phyloP scores from a whole-genome alignment of 2,888 invertebrate genomes.

The Drosophila prostipennis region DNA sequence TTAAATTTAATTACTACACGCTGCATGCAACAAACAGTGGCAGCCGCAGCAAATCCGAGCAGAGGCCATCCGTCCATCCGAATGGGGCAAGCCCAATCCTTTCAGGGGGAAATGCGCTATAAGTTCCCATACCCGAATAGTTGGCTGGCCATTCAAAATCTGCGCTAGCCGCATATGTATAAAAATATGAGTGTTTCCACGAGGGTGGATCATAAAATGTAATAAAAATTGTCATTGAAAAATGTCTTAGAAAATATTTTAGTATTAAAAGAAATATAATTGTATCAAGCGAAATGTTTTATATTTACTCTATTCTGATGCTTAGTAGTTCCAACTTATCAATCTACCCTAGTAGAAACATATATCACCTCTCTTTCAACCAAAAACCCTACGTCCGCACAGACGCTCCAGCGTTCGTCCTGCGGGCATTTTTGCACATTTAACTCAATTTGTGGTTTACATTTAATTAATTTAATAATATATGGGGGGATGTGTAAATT shows the following conservation, averaged over 20 bases:
- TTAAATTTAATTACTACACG: slow-evolving; percentile 74
- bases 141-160: slow-evolving; percentile 64
- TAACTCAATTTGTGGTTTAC: slow-evolving; percentile 81
- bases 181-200: slow-evolving; percentile 22
- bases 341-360: slow-evolving; percentile 31
- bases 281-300: too few relatives aligned
- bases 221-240: neutral
- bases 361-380: slow-evolving; percentile 18
- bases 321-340: slow-evolving; percentile 4
- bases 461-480: slow-evolving; percentile 80
- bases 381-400: slow-evolving; percentile 13
- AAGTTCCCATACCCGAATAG: slow-evolving; percentile 66
- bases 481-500: slow-evolving; percentile 52
- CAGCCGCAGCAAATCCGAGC: slow-evolving; percentile 61
- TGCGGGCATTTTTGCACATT: slow-evolving; percentile 65
- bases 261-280: too few relatives aligned
- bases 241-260: too few relatives aligned
- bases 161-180: slow-evolving; percentile 45
- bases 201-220: slow-evolving; percentile 29
- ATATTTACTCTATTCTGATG: too few relatives aligned
- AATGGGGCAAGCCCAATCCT: slow-evolving; percentile 50
- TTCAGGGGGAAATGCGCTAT: slow-evolving; percentile 55
- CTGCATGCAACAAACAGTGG: slow-evolving; percentile 48
- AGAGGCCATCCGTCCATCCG: slow-evolving; percentile 33
- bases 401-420: slow-evolving; percentile 38